phyloP scores from a whole-genome alignment of 2,113 vertebrate species.

The Apeltes quadracus region DNA sequence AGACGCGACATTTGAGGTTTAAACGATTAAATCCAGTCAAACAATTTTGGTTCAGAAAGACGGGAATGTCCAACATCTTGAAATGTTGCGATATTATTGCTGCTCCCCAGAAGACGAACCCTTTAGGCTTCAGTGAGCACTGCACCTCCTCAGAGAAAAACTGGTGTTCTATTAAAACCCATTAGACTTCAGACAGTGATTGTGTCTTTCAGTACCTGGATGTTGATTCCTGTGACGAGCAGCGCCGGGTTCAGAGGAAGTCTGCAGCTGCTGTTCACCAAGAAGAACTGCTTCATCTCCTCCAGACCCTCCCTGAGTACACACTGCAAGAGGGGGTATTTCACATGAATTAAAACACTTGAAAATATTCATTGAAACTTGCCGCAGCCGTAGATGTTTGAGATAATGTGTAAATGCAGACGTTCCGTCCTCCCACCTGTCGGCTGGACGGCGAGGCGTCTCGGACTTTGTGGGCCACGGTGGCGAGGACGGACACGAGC shows the following conservation, averaged over 20 bases:
- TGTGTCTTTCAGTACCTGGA: constrained; percentile 83
- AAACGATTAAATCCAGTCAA: background rate
- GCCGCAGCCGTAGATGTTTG: too few relatives aligned
- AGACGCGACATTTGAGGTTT: background rate
- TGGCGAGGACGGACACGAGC: constrained; percentile 87
- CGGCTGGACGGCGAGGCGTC: constrained; percentile 86
- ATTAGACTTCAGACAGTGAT: too few relatives aligned
- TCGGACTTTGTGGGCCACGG: constrained; percentile 88
- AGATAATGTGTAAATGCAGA: too few relatives aligned
- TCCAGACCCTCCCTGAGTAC: constrained; percentile 87
- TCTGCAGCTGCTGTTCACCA: constrained; percentile 87
- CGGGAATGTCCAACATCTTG: background rate
- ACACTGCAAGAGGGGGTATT: constrained; percentile 62
- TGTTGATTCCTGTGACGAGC: constrained; percentile 89
- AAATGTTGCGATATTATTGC: too few relatives aligned
- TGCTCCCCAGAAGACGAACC: too few relatives aligned
- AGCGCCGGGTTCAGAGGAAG: constrained; percentile 93
- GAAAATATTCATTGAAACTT: too few relatives aligned
- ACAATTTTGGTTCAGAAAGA: background rate
- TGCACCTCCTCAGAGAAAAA: too few relatives aligned
- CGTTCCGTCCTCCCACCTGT: constrained; percentile 76
- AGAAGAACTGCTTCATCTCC: constrained; percentile 91
- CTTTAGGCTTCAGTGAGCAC: too few relatives aligned
- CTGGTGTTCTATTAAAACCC: too few relatives aligned
- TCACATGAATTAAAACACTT: too few relatives aligned